Base-by-base conservation (phyloP, 2,797 vertebrate genomes). In the Aldrovandia affinis region DNA sequence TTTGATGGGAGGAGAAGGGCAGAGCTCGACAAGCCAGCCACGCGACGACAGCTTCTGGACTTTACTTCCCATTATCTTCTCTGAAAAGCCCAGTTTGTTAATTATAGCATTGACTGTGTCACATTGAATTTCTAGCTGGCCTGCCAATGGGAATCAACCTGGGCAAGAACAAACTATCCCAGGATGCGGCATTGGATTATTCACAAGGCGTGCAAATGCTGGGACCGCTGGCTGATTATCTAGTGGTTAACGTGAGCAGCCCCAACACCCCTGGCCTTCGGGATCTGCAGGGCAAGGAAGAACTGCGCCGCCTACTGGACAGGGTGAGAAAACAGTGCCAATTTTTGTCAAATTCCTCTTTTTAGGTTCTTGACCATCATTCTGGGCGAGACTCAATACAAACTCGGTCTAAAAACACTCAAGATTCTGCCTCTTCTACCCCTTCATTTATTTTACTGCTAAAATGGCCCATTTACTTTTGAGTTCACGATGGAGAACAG, bases 171-270 rank as follows among this genome's bases (percentile, higher is more conserved):
- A 99, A 98, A 91, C 92, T 91, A 78, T 98, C 98, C 0, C 73
- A 54, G 2, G 96, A 99, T 0, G 96, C 97, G 0, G 93, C 88
- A 50, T 92, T 95, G 0, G 98, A 99, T 93, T 99, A 97, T 0
- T 85, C 91, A 83, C 93, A 96, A 77, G 98, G 98, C 0, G 96
- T 99, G 33, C 95, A 81, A 81, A 90, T 52, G 0, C 90, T 99
- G 88, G 98, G 98, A 52, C 96, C 97, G 0, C 89, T 99, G 90
- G 98, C 98, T 0, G 98, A 99, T 92, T 99, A 99, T 89, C 89
- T 99, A 88, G 98, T 99, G 36, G 96, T 99, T 68, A 99, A 99
- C 0, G 96, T 99, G 88, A 99, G 98, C 94, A 99, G 98, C 89
- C 83, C 83, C 22, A 84, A 84, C 59, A 84, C 83, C 63, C 83